A percentile compares a stretch with the other conserved stretches of the same genome.
Conservation (phyloP, 2,113 vertebrate genomes). For the Seriola quinqueradiata region DNA sequence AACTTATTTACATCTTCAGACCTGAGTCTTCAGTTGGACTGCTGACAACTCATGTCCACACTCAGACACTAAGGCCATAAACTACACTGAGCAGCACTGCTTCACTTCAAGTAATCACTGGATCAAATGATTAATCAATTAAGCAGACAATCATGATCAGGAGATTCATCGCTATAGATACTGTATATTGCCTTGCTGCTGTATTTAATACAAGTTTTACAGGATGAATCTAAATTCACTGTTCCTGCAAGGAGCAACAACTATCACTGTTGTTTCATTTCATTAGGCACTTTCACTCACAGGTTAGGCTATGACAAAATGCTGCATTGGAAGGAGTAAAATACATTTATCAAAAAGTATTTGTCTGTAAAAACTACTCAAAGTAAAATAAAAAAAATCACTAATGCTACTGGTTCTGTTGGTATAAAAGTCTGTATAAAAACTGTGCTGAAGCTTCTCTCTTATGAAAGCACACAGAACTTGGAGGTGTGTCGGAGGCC, state of each 20-base stretch:
- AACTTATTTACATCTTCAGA: background rate
- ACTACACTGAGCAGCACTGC: too few species aligned
- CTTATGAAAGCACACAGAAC: constrained; percentile 91
- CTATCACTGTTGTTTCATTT: background rate
- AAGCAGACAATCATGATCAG: background rate
- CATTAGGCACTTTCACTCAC: constrained; percentile 60
- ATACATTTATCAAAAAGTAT: constrained; percentile 13
- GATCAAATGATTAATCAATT: background rate
- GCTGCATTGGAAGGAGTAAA: background rate
- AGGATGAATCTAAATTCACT: background rate
- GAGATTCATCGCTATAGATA: background rate
- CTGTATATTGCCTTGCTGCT: background rate
- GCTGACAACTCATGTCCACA: background rate
- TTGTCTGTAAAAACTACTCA: background rate
- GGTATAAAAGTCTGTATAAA: constrained; percentile 25
- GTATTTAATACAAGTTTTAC: background rate
- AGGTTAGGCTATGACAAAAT: background rate
- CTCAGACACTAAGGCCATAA: too few species aligned
- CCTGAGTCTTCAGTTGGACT: background rate
- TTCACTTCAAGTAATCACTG: background rate
- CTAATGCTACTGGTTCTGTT: background rate
- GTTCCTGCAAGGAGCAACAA: background rate
- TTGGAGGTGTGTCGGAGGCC: constrained; percentile 92
- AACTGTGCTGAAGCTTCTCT: background rate
- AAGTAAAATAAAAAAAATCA: background rate